Evolutionary conservation across 2,113 vertebrate species (phyloP).

Genomic region (Holacanthus passer): DNA sequence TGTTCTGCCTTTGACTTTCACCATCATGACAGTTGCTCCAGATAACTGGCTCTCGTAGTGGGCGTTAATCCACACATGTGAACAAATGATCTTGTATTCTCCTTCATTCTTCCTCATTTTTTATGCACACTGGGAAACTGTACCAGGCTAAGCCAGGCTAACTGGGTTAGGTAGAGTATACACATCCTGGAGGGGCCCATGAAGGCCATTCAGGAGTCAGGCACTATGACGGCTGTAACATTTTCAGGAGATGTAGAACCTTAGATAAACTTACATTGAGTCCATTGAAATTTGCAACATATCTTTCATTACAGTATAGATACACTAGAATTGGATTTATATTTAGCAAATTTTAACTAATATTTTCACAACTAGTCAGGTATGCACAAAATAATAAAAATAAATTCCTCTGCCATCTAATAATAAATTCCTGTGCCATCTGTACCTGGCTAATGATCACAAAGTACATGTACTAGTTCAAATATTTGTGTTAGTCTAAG

Average conservation of each 20-base stretch:
- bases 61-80: slow-evolving; percentile 9
- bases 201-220: slow-evolving; percentile 15
- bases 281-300: background rate
- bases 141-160: background rate
- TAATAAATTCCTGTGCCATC: background rate
- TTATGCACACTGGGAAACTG: slow-evolving; percentile 19
- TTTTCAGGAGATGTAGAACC: slow-evolving; percentile 8
- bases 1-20: background rate
- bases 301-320: background rate
- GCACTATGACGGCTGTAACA: slow-evolving; percentile 8
- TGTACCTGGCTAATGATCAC: background rate
- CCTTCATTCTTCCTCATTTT: background rate
- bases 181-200: background rate
- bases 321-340: background rate
- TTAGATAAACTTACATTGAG: slow-evolving; percentile 23
- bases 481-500: slow-evolving; percentile 3
- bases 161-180: slow-evolving; percentile 10
- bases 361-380: background rate
- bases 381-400: background rate
- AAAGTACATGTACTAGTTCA: background rate
- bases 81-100: background rate
- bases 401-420: background rate
- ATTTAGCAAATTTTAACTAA: background rate
- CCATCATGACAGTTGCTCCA: background rate
- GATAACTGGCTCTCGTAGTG: slow-evolving; percentile 1